Conservation (phyloP, 23 tunicate genomes). For the Styela clava region DNA sequence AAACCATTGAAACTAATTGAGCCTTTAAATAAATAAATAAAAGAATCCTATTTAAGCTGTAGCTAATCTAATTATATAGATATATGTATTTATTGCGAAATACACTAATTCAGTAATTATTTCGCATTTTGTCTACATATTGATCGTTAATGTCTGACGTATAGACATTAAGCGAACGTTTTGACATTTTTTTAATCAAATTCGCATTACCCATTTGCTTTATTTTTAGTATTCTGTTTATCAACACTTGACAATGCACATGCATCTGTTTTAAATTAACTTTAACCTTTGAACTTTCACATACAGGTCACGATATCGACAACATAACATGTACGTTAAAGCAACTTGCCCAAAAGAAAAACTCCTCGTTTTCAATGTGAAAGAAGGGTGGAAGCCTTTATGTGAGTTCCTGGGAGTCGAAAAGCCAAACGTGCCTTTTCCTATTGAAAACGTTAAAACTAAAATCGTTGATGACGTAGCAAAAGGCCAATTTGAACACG, state of each 20-base stretch:
- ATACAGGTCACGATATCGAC: slow-evolving; percentile 26
- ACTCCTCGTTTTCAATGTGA: slow-evolving; percentile 11
- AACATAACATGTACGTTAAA: slow-evolving; percentile 28
- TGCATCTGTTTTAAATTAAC: not conserved
- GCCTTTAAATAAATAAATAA: no score
- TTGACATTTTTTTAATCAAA: no score
- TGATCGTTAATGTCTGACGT: no score
- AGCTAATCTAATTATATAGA: no score
- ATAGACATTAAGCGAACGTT: no score
- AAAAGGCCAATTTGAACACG: slow-evolving; percentile 12
- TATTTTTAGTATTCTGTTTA: no score
- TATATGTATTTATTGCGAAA: no score
- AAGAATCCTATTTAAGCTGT: no score
- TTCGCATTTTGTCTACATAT: no score
- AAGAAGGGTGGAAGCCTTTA: slow-evolving; percentile 27
- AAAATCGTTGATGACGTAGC: slow-evolving; percentile 15
- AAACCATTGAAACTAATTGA: no score
- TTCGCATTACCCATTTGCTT: no score
- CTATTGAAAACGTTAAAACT: slow-evolving; percentile 24
- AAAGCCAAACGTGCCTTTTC: slow-evolving; percentile 10
- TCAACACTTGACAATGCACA: not conserved
- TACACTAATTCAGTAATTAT: no score
- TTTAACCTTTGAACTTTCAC: not conserved
- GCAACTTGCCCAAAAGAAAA: slow-evolving; percentile 20
- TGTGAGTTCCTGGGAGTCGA: slow-evolving; percentile 21